phyloP scores from a whole-genome alignment of 2,113 vertebrate species.

The Zeus faber region DNA sequence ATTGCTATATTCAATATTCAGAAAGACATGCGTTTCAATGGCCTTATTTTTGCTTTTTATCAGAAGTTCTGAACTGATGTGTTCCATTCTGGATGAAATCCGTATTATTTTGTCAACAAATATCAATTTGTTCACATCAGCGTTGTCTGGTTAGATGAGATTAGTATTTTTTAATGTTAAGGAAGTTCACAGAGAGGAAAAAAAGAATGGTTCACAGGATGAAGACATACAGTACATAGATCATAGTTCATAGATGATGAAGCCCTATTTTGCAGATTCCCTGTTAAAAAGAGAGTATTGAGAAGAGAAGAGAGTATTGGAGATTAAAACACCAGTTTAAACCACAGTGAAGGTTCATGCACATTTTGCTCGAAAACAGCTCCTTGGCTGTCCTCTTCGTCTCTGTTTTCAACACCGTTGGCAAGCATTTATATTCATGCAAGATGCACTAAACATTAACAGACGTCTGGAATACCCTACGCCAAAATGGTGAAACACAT shows the following conservation, averaged over 20 bases:
- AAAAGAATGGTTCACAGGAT: neutral
- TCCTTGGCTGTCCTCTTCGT: constrained; percentile 7
- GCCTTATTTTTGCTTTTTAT: neutral
- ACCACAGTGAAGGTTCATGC: too few species aligned
- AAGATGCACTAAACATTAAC: constrained; percentile 37
- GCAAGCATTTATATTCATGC: constrained; percentile 27
- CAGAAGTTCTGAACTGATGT: neutral
- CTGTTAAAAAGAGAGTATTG: too few species aligned
- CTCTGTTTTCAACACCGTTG: too few species aligned
- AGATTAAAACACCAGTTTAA: too few species aligned
- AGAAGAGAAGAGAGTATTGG: too few species aligned
- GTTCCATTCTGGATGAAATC: neutral
- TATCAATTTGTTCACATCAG: neutral
- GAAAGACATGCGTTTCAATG: neutral
- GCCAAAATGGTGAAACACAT: constrained; percentile 28
- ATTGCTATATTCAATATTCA: too few species aligned
- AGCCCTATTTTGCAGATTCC: too few species aligned
- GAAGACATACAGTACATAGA: too few species aligned
- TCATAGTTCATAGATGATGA: too few species aligned
- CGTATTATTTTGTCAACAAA: neutral
- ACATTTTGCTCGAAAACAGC: too few species aligned
- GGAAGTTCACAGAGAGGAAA: neutral
- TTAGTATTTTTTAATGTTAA: neutral
- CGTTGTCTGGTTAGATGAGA: neutral
- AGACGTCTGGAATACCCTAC: constrained; percentile 27